Percentiles rank a stretch among this genome's conserved stretches.
phyloP scores from a whole-genome alignment of 2,113 vertebrate species.

The Dryoscopus gambensis region DNA sequence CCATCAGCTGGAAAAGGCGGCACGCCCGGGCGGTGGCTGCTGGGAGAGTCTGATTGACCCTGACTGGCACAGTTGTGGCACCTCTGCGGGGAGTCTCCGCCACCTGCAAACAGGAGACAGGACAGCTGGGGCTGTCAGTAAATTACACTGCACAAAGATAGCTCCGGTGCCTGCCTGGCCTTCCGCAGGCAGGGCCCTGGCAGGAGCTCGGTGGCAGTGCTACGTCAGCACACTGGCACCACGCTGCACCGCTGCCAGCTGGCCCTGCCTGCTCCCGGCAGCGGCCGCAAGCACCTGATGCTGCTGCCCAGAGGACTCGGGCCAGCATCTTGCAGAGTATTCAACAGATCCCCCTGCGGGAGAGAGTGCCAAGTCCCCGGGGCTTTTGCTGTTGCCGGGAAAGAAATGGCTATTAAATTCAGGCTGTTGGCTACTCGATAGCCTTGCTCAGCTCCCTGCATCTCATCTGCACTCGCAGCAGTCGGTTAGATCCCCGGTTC shows the following conservation, averaged over 20 bases:
- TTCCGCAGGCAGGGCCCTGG: not conserved
- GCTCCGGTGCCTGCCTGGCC: not conserved
- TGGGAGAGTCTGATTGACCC: not conserved
- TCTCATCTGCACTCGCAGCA: not conserved
- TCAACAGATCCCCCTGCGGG: not conserved
- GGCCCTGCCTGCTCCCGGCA: not conserved
- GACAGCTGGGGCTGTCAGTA: slow-evolving; percentile 42
- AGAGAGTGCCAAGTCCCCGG: not conserved
- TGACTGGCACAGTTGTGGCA: not conserved
- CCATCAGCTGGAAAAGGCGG: not conserved
- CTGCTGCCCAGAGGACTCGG: not conserved
- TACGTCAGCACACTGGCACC: not conserved
- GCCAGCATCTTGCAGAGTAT: not conserved
- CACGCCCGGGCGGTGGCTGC: not conserved
- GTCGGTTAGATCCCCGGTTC: not conserved
- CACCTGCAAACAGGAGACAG: not conserved
- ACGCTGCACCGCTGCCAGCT: not conserved
- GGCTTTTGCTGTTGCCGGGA: not conserved
- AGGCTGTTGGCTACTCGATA: not conserved
- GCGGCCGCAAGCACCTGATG: not conserved
- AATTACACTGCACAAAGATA: not conserved
- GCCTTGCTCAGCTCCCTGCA: not conserved
- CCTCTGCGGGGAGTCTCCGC: not conserved
- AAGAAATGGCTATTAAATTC: not conserved
- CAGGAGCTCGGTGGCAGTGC: not conserved